phyloP scores from a whole-genome alignment of 1,140 invertebrate species.

The Copidosoma floridanum region DNA sequence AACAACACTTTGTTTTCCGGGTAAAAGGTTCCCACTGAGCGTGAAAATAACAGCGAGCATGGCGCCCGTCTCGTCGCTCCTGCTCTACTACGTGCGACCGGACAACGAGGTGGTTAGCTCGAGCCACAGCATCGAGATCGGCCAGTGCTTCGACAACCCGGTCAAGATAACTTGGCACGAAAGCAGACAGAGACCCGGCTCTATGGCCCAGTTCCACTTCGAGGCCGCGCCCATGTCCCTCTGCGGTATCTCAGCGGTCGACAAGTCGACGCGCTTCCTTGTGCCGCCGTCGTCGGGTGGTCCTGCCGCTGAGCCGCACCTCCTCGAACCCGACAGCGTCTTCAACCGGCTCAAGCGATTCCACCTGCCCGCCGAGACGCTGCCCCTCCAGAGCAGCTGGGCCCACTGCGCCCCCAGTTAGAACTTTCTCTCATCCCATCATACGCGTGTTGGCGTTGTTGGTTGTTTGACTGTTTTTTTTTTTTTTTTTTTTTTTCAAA shows the following conservation, averaged over 20 bases:
- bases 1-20: not conserved
- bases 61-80: constrained; percentile 70
- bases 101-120: constrained; percentile 70
- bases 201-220: constrained; percentile 53
- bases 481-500: not conserved
- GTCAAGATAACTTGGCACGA: constrained; percentile 56
- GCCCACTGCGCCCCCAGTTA: constrained; percentile 47
- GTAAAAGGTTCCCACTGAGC: constrained; percentile 45
- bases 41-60: constrained; percentile 65
- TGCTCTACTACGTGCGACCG: constrained; percentile 75
- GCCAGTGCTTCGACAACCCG: constrained; percentile 62
- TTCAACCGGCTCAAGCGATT: constrained; percentile 48
- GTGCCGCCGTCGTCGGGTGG: constrained; percentile 9
- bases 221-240: constrained; percentile 59
- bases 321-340: constrained; percentile 40
- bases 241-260: constrained; percentile 62
- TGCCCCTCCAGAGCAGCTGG: constrained; percentile 39
- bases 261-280: constrained; percentile 61
- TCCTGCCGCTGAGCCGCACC: constrained; percentile 28
- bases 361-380: constrained; percentile 39
- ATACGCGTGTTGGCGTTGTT: no score
- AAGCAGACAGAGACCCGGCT: constrained; percentile 56
- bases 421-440: no score
- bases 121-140: constrained; percentile 54
- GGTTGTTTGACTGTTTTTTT: no score